A percentile compares a stretch with the other conserved stretches of the same genome.
Evolutionary conservation across 1,140 invertebrate genomes (phyloP).

Genomic region (Temnothorax nylanderi): DNA sequence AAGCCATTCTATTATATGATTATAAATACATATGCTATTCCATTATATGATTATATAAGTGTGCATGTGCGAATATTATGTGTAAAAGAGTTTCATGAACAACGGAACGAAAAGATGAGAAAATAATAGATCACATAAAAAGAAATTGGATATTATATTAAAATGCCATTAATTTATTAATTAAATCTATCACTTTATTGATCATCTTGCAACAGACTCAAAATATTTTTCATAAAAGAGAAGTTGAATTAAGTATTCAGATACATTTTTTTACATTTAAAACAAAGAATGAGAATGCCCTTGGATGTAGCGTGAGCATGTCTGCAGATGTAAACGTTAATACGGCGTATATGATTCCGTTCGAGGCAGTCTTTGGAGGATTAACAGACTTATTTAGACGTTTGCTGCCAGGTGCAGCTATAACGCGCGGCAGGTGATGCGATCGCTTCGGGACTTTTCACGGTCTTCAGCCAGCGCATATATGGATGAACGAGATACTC

Average conservation of each 20-base stretch:
- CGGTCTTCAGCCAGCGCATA: conserved; percentile 8
- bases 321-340: conserved; percentile 37
- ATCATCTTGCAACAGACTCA: background rate
- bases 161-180: background rate
- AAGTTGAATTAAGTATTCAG: background rate
- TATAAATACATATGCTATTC: conserved; percentile 2
- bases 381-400: conserved; percentile 50
- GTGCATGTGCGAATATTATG: background rate
- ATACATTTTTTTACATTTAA: background rate
- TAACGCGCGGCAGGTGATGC: conserved; percentile 46
- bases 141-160: background rate
- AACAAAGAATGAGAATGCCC: background rate
- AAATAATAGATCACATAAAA: background rate
- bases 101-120: background rate
- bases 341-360: conserved; percentile 34
- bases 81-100: background rate
- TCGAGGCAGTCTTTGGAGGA: conserved; percentile 21
- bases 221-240: background rate
- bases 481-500: conserved; percentile 12
- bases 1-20: conserved; percentile 20
- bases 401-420: conserved; percentile 53
- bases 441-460: conserved; percentile 55
- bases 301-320: conserved; percentile 31
- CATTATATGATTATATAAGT: conserved; percentile 29
- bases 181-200: background rate